Base-by-base conservation (phyloP, 1,140 invertebrate genomes). In the Drosophila arawakana region DNA sequence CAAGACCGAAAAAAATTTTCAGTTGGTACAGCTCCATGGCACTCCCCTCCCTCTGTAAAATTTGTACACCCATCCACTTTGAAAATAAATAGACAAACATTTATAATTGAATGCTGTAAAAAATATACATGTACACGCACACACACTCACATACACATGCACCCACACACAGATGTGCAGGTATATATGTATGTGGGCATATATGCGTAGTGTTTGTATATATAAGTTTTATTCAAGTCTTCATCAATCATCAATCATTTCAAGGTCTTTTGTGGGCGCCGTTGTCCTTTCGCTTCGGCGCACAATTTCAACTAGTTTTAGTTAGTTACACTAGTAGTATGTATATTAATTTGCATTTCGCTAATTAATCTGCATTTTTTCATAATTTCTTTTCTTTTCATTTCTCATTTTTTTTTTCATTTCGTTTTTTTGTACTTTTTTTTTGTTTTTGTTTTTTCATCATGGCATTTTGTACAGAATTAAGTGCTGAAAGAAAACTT, bases 161-260 rank as follows among this genome's bases (percentile, higher is more conserved):
- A 34, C 7, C 37, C 6, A 15, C 21, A 37, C 18, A 34, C 9
- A 46, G 9, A 11, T n/a, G 37, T 9, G 11, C 7, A 21, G 13
- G 13, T 13, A 49, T 13, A 46, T 13, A 41, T 43, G 46, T 50
- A 50, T 59, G n/a, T 41, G 11, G 0, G 34, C 10, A 39, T 15
- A 13, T 59, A 41, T 43, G 67, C 69, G 58, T 55, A 73, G 68
- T 44, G 55, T 58, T 41, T 84, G 61, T 73, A 88, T 82, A 88
- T 80, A 77, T 82, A 73, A 83, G 74, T 83, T 80, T 86, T 86
- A 86, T 86, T 86, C 13, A 60, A 86, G 83, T 86, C 83, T 88
- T 88, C 83, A 75, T 83, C 76, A 72, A 30, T 30, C 25, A 30
- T 30, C 25, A 30, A 30, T 86, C 72, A 30, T 61, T 11, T 49